Evolutionary conservation across 92 coral and sea anemone genomes (phyloP).

Genomic region (Porites cylindrica): DNA sequence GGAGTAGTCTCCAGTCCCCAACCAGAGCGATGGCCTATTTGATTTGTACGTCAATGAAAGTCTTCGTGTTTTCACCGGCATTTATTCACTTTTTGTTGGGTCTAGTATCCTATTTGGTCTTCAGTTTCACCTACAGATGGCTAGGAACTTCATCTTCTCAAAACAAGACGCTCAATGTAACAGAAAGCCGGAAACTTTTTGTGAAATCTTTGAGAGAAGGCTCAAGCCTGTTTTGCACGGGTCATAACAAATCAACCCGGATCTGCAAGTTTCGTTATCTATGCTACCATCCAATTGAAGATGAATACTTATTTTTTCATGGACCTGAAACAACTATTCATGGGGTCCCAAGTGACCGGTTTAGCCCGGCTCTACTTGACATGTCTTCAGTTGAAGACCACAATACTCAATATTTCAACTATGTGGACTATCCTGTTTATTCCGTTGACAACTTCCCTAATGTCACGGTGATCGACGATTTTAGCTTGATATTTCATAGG

Average conservation of each 20-base stretch:
- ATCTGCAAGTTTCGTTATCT: conserved; percentile 89
- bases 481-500: conserved; percentile 88
- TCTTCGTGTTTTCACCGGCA: not conserved
- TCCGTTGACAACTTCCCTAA: conserved; percentile 70
- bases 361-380: conserved; percentile 91
- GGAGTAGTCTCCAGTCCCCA: not conserved
- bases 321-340: conserved; percentile 78
- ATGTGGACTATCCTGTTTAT: conserved; percentile 78
- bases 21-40: not conserved
- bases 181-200: not conserved
- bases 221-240: conserved; percentile 92
- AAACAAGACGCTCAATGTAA: not conserved
- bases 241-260: conserved; percentile 77
- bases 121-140: conserved; percentile 13
- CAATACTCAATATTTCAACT: conserved; percentile 91
- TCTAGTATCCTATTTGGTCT: conserved; percentile 5
- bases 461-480: conserved; percentile 72
- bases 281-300: conserved; percentile 81
- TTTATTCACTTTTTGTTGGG: conserved; percentile 33
- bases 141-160: not conserved
- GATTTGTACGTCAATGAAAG: not conserved
- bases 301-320: conserved; percentile 90
- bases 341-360: conserved; percentile 88
- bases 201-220: conserved; percentile 49
- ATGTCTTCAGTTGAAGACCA: conserved; percentile 92